phyloP scores from a whole-genome alignment of 2,797 vertebrate genomes.

The Simalia tracyae region DNA sequence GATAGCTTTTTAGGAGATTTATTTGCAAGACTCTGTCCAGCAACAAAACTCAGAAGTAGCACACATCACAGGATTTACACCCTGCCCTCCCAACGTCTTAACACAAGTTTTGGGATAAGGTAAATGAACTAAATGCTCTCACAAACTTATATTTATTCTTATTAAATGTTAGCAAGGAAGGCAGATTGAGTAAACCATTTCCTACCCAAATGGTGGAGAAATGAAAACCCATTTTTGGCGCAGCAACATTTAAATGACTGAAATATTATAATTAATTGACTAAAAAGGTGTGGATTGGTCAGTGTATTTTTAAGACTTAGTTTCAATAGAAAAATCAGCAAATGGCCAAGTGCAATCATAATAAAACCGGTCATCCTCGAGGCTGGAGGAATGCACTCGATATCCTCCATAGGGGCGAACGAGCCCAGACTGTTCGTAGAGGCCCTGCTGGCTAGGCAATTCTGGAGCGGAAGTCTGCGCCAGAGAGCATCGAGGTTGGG shows the following conservation, averaged over 20 bases:
- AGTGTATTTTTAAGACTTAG: not conserved
- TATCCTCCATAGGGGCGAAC: no score
- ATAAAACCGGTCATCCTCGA: no score
- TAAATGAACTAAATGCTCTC: no score
- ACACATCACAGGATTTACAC: not conserved
- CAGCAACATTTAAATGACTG: not conserved
- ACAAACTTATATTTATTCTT: not conserved
- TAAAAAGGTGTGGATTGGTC: not conserved
- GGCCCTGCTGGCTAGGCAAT: not conserved
- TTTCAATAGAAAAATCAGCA: not conserved
- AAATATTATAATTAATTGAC: not conserved
- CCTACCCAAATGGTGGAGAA: slow-evolving; percentile 22
- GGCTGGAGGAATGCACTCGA: not conserved
- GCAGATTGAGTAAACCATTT: not conserved
- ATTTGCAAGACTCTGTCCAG: not conserved
- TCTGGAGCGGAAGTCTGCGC: not conserved
- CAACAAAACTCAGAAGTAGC: not conserved
- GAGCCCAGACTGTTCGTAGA: no score
- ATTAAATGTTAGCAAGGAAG: not conserved
- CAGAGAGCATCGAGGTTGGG: not conserved
- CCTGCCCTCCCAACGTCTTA: not conserved
- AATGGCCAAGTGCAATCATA: not conserved
- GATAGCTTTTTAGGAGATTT: not conserved
- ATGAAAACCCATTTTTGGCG: not conserved
- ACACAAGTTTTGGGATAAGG: no score